Base-by-base conservation (phyloP, 1,140 invertebrate genomes). In the Heterodera schachtii region DNA sequence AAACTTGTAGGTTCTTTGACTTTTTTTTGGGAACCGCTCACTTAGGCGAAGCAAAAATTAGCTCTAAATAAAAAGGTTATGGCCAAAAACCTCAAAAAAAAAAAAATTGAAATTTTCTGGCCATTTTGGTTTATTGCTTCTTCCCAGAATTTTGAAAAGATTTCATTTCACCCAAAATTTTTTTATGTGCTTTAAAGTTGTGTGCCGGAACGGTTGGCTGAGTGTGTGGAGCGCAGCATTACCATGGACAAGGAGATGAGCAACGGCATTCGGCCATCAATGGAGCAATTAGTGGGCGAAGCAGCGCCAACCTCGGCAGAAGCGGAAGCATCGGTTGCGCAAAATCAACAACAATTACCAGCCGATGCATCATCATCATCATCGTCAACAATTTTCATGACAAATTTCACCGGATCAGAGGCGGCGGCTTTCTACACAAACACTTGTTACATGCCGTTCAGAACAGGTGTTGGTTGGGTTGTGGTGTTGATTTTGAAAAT, bases 371-470 rank as follows among this genome's bases (percentile, higher is more conserved):
- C 49, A 16, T 3, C 16, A 16, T 73, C 49, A 49, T 49, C n/a
- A 49, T 9, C 43, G 21, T 41, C 77, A 73, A n/a, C n/a, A n/a
- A n/a, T n/a, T n/a, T n/a, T n/a, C n/a, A n/a, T n/a, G n/a, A 79
- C 64, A 6, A 21, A 46, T 80, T 11, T 46, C 21, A 80, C 47
- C 47, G 43, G 21, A 8, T 16, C 52, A 6, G n/a, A 31, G 5
- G 77, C 73, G 2, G 44, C 74, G 16, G n/a, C 71, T 5, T 79
- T 90, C 73, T 87, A 87, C 79, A 85, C 80, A 41, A 75, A 90
- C 66, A 89, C 88, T n/a, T 89, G 88, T 73, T 90, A 89, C 77
- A 80, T 81, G 74, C 82, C 79, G 19, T 79, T 88, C 11, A 74
- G 81, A 74, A 84, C 78, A 49, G 76, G 76, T n/a, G n/a, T n/a